phyloP scores from a whole-genome alignment of 2,113 vertebrate species.

The Hippocampus comes region DNA sequence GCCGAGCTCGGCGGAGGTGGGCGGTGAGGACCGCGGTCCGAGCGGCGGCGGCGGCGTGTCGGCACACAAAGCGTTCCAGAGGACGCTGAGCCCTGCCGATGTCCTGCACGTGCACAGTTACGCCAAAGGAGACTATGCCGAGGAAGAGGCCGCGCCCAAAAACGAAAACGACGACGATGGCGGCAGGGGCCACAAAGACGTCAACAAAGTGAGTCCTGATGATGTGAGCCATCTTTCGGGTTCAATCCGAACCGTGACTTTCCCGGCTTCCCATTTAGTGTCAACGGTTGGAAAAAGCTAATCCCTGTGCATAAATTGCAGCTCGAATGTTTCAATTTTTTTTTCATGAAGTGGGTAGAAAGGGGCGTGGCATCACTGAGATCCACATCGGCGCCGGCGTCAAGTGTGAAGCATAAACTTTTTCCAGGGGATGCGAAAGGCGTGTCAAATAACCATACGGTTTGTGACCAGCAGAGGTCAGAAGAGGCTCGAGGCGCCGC shows the following conservation, averaged over 20 bases:
- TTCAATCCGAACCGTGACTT: too few relatives aligned
- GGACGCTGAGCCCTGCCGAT: conserved; percentile 75
- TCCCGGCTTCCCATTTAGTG: too few relatives aligned
- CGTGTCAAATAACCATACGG: neutral
- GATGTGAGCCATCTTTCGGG: neutral
- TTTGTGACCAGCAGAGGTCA: conserved; percentile 35
- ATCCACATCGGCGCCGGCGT: too few relatives aligned
- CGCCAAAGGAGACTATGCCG: conserved; percentile 78
- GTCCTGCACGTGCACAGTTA: conserved; percentile 88
- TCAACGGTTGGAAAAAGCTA: too few relatives aligned
- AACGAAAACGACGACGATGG: conserved; percentile 39
- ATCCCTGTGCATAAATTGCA: too few relatives aligned
- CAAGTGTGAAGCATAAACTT: too few relatives aligned
- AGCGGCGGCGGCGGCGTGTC: conserved; percentile 3
- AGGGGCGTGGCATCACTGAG: too few relatives aligned
- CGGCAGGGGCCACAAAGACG: conserved; percentile 35
- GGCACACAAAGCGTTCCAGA: conserved; percentile 70
- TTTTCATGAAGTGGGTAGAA: too few relatives aligned
- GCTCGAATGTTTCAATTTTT: too few relatives aligned
- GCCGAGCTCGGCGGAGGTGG: neutral
- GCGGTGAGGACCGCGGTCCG: neutral
- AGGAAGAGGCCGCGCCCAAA: conserved; percentile 43
- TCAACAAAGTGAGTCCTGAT: conserved; percentile 9
- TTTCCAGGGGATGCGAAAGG: too few relatives aligned
- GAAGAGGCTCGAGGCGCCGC: neutral